Conservation (phyloP, 2,113 vertebrate species). For the Scomber scombrus region DNA sequence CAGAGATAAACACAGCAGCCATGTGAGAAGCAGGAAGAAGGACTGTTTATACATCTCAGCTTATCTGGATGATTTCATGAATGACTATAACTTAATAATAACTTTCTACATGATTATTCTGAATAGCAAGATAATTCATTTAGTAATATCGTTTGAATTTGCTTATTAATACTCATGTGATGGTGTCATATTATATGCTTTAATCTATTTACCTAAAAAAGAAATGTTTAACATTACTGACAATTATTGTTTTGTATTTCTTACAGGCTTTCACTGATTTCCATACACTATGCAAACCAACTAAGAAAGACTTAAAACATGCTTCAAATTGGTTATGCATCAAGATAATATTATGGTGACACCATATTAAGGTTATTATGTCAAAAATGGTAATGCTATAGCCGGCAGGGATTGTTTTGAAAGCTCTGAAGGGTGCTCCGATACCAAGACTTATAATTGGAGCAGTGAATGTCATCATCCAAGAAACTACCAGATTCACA, state of each 20-base stretch:
- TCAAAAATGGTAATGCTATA: no score
- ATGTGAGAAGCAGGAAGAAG: slow-evolving; percentile 48
- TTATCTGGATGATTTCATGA: slow-evolving; percentile 10
- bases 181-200: neutral
- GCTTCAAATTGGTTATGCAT: no score
- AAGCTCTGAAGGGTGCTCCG: no score
- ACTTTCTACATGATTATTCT: slow-evolving; percentile 3
- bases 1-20: slow-evolving; percentile 70
- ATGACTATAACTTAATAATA: slow-evolving; percentile 11
- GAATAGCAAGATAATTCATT: neutral
- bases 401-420: no score
- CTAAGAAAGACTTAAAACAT: no score
- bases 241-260: neutral
- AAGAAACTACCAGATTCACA: no score
- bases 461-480: no score
- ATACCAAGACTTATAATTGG: no score
- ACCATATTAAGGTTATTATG: no score
- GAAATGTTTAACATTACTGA: neutral
- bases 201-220: neutral
- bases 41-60: slow-evolving; percentile 40
- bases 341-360: no score
- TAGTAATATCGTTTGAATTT: neutral
- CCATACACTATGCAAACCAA: no score
- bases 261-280: no score
- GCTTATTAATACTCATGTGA: neutral